Conservation (phyloP, 2,797 vertebrate species). For the Xenentodon cancila region DNA sequence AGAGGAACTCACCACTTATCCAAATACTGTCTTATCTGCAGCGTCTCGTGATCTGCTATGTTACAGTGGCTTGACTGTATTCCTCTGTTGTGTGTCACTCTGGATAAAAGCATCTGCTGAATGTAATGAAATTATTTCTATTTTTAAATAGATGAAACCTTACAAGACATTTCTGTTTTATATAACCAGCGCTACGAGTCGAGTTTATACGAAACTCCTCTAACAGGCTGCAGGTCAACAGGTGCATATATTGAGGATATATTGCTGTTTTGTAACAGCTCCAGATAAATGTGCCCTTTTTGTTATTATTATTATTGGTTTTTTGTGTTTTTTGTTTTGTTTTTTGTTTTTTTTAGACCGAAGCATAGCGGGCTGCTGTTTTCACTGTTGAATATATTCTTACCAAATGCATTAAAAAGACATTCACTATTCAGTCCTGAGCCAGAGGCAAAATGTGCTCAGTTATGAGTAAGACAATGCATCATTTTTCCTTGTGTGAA, state of each 20-base stretch:
- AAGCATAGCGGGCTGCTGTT: slow-evolving; percentile 35
- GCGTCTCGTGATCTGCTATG: too few relatives aligned
- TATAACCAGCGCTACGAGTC: neutral
- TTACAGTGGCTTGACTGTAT: too few relatives aligned
- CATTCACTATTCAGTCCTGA: slow-evolving; percentile 44
- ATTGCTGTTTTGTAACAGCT: slow-evolving; percentile 24
- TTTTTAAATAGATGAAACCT: neutral
- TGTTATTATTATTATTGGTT: slow-evolving; percentile 1
- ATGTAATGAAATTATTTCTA: too few relatives aligned
- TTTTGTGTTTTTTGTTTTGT: neutral
- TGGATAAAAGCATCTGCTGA: too few relatives aligned
- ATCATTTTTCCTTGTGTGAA: slow-evolving; percentile 13
- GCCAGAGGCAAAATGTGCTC: slow-evolving; percentile 38
- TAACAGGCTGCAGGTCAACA: neutral
- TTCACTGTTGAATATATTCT: slow-evolving; percentile 44
- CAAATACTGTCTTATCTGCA: too few relatives aligned
- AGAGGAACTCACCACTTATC: too few relatives aligned
- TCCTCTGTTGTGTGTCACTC: too few relatives aligned
- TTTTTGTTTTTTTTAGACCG: neutral
- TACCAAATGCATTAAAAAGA: slow-evolving; percentile 59
- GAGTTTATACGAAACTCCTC: neutral
- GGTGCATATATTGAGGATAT: slow-evolving; percentile 8
- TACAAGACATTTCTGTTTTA: too few relatives aligned
- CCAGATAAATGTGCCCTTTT: slow-evolving; percentile 32
- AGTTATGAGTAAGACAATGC: slow-evolving; percentile 22